phyloP scores from a whole-genome alignment of 2,888 invertebrate genomes.

The Meliscaeva auricollis region DNA sequence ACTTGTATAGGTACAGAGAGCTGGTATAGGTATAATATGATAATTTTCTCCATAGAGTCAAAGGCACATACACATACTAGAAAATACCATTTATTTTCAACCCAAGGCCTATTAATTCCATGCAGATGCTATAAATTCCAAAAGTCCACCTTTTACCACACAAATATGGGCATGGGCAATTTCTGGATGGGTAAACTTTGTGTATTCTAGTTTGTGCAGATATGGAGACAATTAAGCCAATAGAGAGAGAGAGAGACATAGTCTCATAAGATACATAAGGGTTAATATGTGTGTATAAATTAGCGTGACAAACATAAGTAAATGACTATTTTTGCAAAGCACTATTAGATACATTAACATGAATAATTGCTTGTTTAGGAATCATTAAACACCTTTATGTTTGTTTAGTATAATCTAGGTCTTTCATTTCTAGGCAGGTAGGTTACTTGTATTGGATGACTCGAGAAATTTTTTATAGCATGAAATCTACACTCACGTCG shows the following conservation, averaged over 20 bases:
- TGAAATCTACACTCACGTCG: neutral
- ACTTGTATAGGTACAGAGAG: neutral
- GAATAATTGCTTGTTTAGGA: constrained; percentile 42
- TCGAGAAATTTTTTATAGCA: neutral
- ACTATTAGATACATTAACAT: constrained; percentile 20
- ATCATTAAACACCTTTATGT: constrained; percentile 32
- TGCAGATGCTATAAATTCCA: constrained; percentile 68
- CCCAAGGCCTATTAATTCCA: constrained; percentile 56
- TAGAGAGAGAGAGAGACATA: constrained; percentile 13
- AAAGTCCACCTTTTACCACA: constrained; percentile 48
- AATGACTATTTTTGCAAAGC: constrained; percentile 8
- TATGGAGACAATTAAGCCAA: constrained; percentile 51
- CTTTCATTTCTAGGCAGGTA: neutral
- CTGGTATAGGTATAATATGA: neutral
- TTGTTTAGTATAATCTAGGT: neutral
- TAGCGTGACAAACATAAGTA: constrained; percentile 58
- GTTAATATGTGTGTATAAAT: constrained; percentile 12
- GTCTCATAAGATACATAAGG: constrained; percentile 4
- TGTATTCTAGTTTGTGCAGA: constrained; percentile 8
- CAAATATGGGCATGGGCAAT: neutral
- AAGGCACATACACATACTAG: neutral
- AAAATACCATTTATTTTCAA: constrained; percentile 42
- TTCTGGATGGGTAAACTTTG: constrained; percentile 39
- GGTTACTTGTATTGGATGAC: neutral
- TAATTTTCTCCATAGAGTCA: neutral